These are phyloP conservation scores for Amyelois transitella DNA, from an alignment of 1,140 invertebrate species.

Conservation along the genomic window DNA sequence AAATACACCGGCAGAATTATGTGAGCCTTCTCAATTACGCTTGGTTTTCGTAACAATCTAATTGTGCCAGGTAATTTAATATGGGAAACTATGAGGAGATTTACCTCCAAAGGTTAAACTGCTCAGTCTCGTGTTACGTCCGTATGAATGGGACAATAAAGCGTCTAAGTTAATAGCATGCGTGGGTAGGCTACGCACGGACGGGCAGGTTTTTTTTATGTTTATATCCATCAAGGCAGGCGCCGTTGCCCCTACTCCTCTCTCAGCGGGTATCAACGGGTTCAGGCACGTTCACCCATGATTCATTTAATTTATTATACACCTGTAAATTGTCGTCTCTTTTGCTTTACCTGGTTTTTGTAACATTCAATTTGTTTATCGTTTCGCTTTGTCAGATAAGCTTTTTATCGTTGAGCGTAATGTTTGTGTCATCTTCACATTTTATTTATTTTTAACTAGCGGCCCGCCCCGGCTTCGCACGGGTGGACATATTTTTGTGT, in stretches of 20 bases:
- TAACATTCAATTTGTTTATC: conserved; percentile 23
- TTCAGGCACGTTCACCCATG: conserved; percentile 23
- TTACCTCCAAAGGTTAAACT: conserved; percentile 37
- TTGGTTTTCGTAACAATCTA: conserved; percentile 12
- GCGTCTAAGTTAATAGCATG: conserved; percentile 50
- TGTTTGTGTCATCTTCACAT: neutral
- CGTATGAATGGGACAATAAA: conserved; percentile 62
- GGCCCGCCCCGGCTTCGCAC: neutral
- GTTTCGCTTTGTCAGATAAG: conserved; percentile 11
- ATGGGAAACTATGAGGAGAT: conserved; percentile 22
- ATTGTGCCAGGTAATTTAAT: conserved; percentile 23
- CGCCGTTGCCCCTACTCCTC: conserved; percentile 42
- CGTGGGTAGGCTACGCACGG: conserved; percentile 41
- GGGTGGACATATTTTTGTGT: too few relatives aligned
- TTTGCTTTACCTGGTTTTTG: conserved; percentile 18
- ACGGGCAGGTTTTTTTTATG: conserved; percentile 46
- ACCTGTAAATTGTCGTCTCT: conserved; percentile 38
- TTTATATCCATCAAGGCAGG: conserved; percentile 55
- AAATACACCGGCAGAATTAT: neutral
- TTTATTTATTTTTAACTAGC: neutral
- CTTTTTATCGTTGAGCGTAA: conserved; percentile 4
- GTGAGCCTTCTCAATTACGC: conserved; percentile 10
- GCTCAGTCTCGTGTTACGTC: conserved; percentile 36
- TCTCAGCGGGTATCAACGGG: conserved; percentile 41
- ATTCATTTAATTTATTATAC: conserved; percentile 55